Evolutionary conservation across 2,797 vertebrate species (phyloP).

Genomic region (Poeciliopsis paucimaculata): DNA sequence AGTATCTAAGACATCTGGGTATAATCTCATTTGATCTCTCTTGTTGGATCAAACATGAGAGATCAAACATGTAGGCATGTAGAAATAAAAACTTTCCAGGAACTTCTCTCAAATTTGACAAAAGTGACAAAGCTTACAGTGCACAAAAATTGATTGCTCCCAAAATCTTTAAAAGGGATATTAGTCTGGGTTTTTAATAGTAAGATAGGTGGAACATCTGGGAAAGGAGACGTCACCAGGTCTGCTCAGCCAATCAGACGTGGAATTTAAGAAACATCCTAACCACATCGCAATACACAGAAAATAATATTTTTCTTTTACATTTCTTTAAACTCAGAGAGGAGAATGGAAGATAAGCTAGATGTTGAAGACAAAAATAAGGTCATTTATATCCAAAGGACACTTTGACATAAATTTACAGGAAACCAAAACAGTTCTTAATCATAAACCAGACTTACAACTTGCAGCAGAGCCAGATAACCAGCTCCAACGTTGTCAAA

Average conservation of each 20-base stretch:
- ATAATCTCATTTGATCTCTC: neutral
- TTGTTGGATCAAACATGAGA: too few relatives aligned
- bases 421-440: neutral
- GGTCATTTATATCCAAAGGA: neutral
- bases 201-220: neutral
- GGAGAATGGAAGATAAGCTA: neutral
- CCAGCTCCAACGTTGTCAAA: slow-evolving; percentile 98
- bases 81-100: neutral
- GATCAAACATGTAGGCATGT: neutral
- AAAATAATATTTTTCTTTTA: neutral
- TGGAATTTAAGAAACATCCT: neutral
- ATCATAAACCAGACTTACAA: slow-evolving; percentile 84
- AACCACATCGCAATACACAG: neutral
- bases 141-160: neutral
- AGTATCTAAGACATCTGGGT: neutral
- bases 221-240: neutral
- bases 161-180: neutral
- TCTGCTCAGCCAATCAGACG: neutral
- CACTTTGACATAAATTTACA: neutral
- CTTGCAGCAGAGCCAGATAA: slow-evolving; percentile 95
- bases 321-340: neutral
- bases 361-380: neutral
- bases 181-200: neutral
- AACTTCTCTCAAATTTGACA: neutral
- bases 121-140: neutral